These are phyloP conservation scores for human (Homo sapiens) DNA, from an alignment of 2,113 vertebrate genomes.

Conservation along the genomic window GRCh38 chr1:195170501-195171000, in stretches of 20 bases:
- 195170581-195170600: neutral
- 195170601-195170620: neutral
- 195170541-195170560: neutral
- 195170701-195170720: neutral
- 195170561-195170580: neutral
- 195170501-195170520: neutral
- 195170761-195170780: neutral
- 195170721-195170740: neutral
- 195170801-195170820: neutral
- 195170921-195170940: neutral
- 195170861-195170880: neutral
- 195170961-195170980: neutral
- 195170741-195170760: neutral
- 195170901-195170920: neutral
- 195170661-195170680: neutral
- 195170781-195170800: neutral
- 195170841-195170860: neutral
- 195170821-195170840: neutral
- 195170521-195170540: neutral
- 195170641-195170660: neutral
- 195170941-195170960: neutral
- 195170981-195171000: neutral
- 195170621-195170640: neutral
- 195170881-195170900: neutral
- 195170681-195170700: neutral